Percentiles rank a stretch among this genome's conserved stretches.
Conservation (phyloP, 2,888 invertebrate species). For the Epiblema foenella region DNA sequence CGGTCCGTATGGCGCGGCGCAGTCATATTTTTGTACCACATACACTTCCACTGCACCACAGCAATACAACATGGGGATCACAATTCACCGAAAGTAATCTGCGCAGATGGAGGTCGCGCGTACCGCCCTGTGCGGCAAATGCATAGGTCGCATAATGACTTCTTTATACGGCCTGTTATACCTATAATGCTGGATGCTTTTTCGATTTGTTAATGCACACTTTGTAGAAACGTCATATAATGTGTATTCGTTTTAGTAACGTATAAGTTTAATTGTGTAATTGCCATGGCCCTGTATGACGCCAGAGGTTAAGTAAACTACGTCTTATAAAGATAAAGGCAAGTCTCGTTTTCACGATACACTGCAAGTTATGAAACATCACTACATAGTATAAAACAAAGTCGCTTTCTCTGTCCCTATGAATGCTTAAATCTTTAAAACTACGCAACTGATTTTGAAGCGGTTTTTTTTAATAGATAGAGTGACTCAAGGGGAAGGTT, state of each 20-base stretch:
- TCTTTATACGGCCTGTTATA: slow-evolving; percentile 3
- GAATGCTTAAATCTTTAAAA: too few species aligned
- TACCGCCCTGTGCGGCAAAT: background rate
- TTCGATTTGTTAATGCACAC: background rate
- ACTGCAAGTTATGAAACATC: background rate
- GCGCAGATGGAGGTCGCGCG: slow-evolving; percentile 13
- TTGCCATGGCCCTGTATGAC: slow-evolving; percentile 3
- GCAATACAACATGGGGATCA: slow-evolving; percentile 36
- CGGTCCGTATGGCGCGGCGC: slow-evolving; percentile 57
- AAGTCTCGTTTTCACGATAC: background rate
- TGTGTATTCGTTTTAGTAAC: background rate
- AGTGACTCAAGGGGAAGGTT: too few species aligned
- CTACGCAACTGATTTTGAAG: too few species aligned
- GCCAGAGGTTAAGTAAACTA: slow-evolving; percentile 5
- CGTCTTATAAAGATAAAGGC: background rate
- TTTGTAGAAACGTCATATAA: background rate
- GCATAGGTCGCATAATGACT: slow-evolving; percentile 5
- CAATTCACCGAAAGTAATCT: slow-evolving; percentile 32
- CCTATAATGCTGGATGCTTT: background rate
- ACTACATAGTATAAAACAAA: too few species aligned
- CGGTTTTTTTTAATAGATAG: too few species aligned
- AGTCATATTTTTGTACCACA: slow-evolving; percentile 55
- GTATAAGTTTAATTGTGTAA: background rate
- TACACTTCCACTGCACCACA: slow-evolving; percentile 43
- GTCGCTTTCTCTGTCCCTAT: too few species aligned